phyloP scores from a whole-genome alignment of 2,113 vertebrate genomes.

The Chaetops frenatus region DNA sequence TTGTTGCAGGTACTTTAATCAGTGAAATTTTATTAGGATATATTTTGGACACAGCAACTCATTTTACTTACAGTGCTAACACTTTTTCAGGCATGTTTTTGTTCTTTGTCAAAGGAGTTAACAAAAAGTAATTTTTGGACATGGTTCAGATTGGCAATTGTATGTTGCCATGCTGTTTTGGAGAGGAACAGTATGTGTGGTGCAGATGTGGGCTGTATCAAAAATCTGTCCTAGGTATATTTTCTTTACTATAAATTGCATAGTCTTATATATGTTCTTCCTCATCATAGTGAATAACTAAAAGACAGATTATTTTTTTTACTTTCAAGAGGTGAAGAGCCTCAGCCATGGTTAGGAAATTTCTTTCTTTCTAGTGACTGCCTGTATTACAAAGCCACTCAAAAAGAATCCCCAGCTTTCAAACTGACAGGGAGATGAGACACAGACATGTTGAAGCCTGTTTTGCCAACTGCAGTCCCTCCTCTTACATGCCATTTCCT shows the following conservation, averaged over 20 bases:
- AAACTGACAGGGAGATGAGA: background rate
- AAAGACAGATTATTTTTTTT: background rate
- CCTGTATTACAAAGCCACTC: background rate
- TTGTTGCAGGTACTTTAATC: background rate
- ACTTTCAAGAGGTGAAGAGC: background rate
- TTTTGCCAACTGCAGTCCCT: background rate
- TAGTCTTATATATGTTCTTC: background rate
- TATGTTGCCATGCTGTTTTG: background rate
- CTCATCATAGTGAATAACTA: background rate
- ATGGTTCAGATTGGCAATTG: background rate
- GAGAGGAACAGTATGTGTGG: background rate
- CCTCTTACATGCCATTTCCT: background rate
- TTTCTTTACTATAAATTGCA: background rate
- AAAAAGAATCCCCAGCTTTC: background rate
- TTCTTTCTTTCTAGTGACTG: background rate
- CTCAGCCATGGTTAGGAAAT: background rate
- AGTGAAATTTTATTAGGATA: background rate
- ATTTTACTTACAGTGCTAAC: background rate
- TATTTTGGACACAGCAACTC: rapidly evolving
- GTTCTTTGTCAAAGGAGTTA: background rate
- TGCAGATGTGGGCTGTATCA: background rate
- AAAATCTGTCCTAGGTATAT: background rate
- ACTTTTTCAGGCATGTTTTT: background rate
- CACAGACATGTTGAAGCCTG: background rate
- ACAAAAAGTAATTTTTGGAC: background rate